A percentile compares a stretch with the other conserved stretches of the same genome.
These are phyloP conservation scores for Pipa parva DNA, from an alignment of 2,113 vertebrate species.

Conservation along the genomic window DNA sequence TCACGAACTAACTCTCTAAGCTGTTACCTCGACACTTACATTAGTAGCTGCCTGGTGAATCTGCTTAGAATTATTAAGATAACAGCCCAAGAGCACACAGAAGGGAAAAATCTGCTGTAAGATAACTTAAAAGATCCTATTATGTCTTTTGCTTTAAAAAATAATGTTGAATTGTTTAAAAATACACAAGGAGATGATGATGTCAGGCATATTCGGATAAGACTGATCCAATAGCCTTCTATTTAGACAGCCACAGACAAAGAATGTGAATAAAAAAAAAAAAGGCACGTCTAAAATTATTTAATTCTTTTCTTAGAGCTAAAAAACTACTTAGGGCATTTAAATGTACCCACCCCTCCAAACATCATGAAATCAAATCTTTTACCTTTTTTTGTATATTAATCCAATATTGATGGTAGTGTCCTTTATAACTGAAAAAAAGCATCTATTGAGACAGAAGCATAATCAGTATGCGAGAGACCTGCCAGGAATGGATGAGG, in stretches of 20 bases:
- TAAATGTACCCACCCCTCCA: background rate
- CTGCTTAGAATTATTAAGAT: background rate
- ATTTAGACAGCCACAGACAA: slow-evolving; percentile 7
- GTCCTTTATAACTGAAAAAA: slow-evolving; percentile 18
- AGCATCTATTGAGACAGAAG: slow-evolving; percentile 14
- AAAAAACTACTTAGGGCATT: too few species aligned
- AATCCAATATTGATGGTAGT: background rate
- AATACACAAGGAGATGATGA: background rate
- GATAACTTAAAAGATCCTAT: background rate
- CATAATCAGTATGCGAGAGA: slow-evolving; percentile 38
- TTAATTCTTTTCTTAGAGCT: too few species aligned
- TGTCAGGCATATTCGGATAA: background rate
- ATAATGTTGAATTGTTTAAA: background rate
- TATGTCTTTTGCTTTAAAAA: background rate
- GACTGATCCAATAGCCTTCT: background rate
- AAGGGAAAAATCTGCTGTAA: background rate
- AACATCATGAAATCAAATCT: slow-evolving; percentile 1
- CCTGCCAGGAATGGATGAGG: slow-evolving; percentile 27
- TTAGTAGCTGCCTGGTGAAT: background rate
- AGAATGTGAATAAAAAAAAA: too few species aligned
- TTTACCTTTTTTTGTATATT: slow-evolving; percentile 14
- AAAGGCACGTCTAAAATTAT: too few species aligned
- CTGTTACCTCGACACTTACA: background rate
- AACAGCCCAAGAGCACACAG: background rate
- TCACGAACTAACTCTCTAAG: background rate